Conservation (phyloP, 2,113 vertebrate species). For the Theristicus caerulescens region DNA sequence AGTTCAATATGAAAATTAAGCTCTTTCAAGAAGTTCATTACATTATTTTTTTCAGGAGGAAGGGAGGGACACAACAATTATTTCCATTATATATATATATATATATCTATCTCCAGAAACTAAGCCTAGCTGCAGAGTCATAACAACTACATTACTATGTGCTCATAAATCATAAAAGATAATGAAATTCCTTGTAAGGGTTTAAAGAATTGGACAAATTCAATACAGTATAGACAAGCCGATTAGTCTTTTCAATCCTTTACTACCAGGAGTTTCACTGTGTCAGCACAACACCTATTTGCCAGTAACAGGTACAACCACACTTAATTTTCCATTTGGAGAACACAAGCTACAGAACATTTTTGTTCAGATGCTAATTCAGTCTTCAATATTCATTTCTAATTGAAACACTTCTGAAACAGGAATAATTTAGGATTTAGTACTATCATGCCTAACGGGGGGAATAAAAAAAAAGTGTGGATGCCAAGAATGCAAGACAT, state of each 20-base stretch:
- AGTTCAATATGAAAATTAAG: neutral
- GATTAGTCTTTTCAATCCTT: neutral
- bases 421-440: constrained; percentile 40
- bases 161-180: neutral
- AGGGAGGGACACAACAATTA: neutral
- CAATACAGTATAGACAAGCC: neutral
- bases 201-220: neutral
- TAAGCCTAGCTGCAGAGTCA: neutral
- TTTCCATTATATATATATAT: neutral
- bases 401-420: constrained; percentile 11
- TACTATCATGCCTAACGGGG: neutral
- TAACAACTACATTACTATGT: neutral
- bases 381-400: neutral
- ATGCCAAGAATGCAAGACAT: constrained; percentile 66
- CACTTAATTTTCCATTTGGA: neutral
- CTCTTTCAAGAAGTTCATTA: neutral
- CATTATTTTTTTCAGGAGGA: neutral
- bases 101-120: neutral
- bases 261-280: neutral
- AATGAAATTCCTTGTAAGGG: neutral
- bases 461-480: constrained; percentile 26
- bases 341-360: neutral
- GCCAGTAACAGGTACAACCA: neutral
- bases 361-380: neutral
- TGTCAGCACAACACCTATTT: neutral